phyloP scores from a whole-genome alignment of 2,888 invertebrate genomes.

The Cyaniris semiargus region DNA sequence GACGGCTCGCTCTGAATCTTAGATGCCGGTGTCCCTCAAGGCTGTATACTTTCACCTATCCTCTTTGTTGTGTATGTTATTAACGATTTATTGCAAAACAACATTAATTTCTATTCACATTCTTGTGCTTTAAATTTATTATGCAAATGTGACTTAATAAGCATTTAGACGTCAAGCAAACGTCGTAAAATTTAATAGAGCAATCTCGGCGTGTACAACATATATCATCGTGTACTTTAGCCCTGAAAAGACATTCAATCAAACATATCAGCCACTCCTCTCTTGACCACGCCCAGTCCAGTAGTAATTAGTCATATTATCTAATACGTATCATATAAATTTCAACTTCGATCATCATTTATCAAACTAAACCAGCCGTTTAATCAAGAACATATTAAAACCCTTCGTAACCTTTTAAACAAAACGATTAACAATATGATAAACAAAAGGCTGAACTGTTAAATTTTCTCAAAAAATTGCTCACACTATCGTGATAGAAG shows the following conservation, averaged over 20 bases:
- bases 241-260: conserved; percentile 14
- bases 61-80: conserved; percentile 26
- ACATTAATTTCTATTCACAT: conserved; percentile 7
- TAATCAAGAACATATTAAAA: neutral
- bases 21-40: conserved; percentile 18
- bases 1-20: conserved; percentile 15
- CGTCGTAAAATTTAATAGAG: neutral
- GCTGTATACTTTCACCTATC: conserved; percentile 25
- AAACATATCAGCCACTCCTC: conserved; percentile 10
- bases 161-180: neutral
- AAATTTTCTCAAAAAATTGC: neutral
- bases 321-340: neutral
- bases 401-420: neutral
- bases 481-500: neutral
- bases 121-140: neutral
- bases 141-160: conserved; percentile 5
- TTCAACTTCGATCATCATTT: conserved; percentile 10
- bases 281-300: neutral
- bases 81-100: conserved; percentile 23
- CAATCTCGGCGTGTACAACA: neutral
- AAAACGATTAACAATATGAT: neutral
- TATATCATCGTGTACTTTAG: conserved; percentile 8
- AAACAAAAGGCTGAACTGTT: neutral
- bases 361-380: neutral
- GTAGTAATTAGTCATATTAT: conserved; percentile 8